Conservation (phyloP, 2,888 invertebrate genomes). For the Troides aeacus region DNA sequence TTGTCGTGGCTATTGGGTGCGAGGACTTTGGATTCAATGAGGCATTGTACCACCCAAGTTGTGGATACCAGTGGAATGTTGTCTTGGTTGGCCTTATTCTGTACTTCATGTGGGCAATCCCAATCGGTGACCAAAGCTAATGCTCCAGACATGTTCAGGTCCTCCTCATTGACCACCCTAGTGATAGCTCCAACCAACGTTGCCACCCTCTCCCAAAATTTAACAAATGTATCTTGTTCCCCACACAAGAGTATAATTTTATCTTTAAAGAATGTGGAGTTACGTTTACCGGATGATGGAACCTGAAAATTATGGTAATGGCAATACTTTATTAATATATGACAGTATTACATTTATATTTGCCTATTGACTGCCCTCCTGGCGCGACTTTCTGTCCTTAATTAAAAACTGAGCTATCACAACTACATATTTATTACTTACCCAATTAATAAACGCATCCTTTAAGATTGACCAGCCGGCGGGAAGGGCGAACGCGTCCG, state of each 20-base stretch:
- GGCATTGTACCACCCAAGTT: slow-evolving; percentile 84
- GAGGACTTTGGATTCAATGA: slow-evolving; percentile 81
- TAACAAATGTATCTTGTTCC: slow-evolving; percentile 75
- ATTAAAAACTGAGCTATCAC: too few species aligned
- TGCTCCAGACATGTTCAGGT: slow-evolving; percentile 68
- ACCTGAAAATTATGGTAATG: slow-evolving; percentile 43
- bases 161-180: slow-evolving; percentile 69
- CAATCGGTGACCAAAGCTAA: slow-evolving; percentile 81
- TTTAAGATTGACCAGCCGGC: slow-evolving; percentile 81
- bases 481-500: slow-evolving; percentile 78
- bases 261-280: slow-evolving; percentile 69
- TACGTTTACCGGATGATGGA: slow-evolving; percentile 52
- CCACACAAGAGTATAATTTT: slow-evolving; percentile 74
- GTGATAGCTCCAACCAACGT: slow-evolving; percentile 78
- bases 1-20: slow-evolving; percentile 72
- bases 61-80: slow-evolving; percentile 84
- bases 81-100: slow-evolving; percentile 77
- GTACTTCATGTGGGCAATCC: slow-evolving; percentile 79
- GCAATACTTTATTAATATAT: too few species aligned
- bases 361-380: too few species aligned
- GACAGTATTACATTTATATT: too few species aligned
- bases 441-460: slow-evolving; percentile 68
- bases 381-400: too few species aligned
- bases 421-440: slow-evolving; percentile 35
- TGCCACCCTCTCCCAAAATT: slow-evolving; percentile 83